A percentile compares a stretch with the other conserved stretches of the same genome.
phyloP scores from a whole-genome alignment of 2,888 invertebrate species.

The Limnephilus lunatus region DNA sequence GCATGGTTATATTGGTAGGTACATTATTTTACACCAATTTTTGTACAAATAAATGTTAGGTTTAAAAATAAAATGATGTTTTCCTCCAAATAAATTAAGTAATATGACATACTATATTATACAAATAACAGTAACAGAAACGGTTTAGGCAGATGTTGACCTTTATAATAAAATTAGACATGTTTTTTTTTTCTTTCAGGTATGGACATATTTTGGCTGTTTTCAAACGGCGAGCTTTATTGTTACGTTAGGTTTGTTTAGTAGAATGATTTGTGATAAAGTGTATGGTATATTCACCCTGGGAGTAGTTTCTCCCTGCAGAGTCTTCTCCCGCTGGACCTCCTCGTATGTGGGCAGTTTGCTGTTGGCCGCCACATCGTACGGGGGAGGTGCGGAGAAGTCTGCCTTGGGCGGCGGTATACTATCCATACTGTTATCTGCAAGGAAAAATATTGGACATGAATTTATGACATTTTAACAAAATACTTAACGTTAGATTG shows the following conservation, averaged over 20 bases:
- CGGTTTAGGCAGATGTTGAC: too few relatives aligned
- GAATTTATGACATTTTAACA: neutral
- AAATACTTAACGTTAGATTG: neutral
- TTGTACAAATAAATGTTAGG: too few relatives aligned
- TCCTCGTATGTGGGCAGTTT: constrained; percentile 95
- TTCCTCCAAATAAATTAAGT: too few relatives aligned
- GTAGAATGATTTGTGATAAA: neutral
- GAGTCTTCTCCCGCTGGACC: constrained; percentile 90
- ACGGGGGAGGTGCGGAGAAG: constrained; percentile 92
- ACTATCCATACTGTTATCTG: constrained; percentile 59
- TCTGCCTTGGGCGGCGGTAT: constrained; percentile 90
- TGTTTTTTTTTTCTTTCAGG: too few relatives aligned
- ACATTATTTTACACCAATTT: too few relatives aligned
- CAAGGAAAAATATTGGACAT: neutral
- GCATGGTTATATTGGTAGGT: too few relatives aligned
- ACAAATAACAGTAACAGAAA: too few relatives aligned
- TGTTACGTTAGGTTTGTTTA: neutral
- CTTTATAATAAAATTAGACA: too few relatives aligned
- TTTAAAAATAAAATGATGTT: too few relatives aligned
- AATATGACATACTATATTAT: too few relatives aligned
- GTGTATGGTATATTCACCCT: constrained; percentile 68
- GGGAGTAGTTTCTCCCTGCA: constrained; percentile 83
- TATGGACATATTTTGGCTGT: neutral
- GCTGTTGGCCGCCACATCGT: constrained; percentile 87
- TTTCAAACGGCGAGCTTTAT: neutral